Base-by-base conservation (phyloP, 2,888 invertebrate species). In the Lamellibrachia satsuma region DNA sequence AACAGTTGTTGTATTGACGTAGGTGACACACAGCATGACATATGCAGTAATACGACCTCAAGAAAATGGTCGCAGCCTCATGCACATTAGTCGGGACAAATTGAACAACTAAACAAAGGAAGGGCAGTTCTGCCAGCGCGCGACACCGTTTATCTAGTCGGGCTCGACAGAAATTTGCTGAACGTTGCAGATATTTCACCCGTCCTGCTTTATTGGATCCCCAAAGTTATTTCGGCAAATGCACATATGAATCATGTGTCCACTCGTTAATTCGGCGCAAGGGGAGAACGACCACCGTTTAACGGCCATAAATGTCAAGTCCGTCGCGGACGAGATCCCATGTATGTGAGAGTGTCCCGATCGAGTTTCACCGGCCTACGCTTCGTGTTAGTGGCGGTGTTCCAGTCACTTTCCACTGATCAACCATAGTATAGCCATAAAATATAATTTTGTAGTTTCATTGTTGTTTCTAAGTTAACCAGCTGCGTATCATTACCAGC, bases 231-330 rank as follows among this genome's bases (percentile, higher is more conserved):
- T 75, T 39, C 22, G 15, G 75, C 75, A 75, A 22, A 75, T 15
- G 75, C 75, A 75, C 75, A 75, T 75, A 75, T 75, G 75, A 75
- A 75, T 75, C 75, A 75, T 75, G 75, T 6, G 75, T 75, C 75
- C 75, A 75, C 75, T 75, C 75, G 75, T 75, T 75, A 75, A 75
- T 75, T 15, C 75, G 15, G 6, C 15, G n/a, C 75, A n/a, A 75
- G 75, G 75, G 75, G 75, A 75, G 75, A 15, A 75, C 75, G 75
- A 75, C 75, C 75, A 75, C 15, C 15, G 75, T 75, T 75, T 75
- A 75, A 75, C 75, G 75, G 75, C 75, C 75, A 75, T 75, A 75
- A 75, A 75, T 75, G 75, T 75, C 75, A 75, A 75, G 75, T 75
- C 22, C 75, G 75, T 75, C 75, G 22, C 75, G 75, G 75, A 75